Evolutionary conservation across 2,888 invertebrate genomes (phyloP), one percentile per base, ranked within the genome.

Genomic region (Ellobium chinense): DNA sequence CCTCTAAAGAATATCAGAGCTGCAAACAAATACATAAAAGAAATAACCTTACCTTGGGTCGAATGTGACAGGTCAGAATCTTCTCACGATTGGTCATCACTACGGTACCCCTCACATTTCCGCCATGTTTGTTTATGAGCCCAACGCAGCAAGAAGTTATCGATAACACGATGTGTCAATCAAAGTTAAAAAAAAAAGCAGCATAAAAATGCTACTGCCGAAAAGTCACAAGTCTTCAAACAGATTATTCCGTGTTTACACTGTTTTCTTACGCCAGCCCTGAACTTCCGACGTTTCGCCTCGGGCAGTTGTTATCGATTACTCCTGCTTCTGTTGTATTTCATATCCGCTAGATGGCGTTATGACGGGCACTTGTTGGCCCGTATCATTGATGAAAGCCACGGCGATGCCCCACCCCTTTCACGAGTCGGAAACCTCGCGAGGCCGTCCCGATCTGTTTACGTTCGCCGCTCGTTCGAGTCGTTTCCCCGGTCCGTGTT

Each of bases 71-170:
- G 62, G 29, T 27, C 29, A 27, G 27, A 27, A 62, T 62, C 34
- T 34, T 66, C 36, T 7, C 34, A n/a, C 66, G 24, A 29, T 46
- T 36, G 73, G 73, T 58, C 60, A 29, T 14, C 36, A 31, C 24
- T 36, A 24, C 31, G 36, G 29, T 34, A 5, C 60, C 70, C 24
- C 29, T 70, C 69, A 60, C 62, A 85, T 84, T 82, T 84, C 88
- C 88, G 89, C 89, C 89, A 89, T 89, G 86, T 88, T 89, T 89
- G 88, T 88, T 89, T 89, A 89, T 82, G 76, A 78, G 70, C 66
- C 62, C 58, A 62, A 65, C 39, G 66, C 46, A 29, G 63, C 63
- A 27, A 74, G 36, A 66, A 66, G 65, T 65, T 76, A 66, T 9
- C n/a, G 56, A 76, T 65, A 76, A 76, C 65, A 31, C 29, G 66